These are phyloP conservation scores for Rotaria sp. DNA, from an alignment of 2,888 invertebrate species.

Conservation along the genomic window DNA sequence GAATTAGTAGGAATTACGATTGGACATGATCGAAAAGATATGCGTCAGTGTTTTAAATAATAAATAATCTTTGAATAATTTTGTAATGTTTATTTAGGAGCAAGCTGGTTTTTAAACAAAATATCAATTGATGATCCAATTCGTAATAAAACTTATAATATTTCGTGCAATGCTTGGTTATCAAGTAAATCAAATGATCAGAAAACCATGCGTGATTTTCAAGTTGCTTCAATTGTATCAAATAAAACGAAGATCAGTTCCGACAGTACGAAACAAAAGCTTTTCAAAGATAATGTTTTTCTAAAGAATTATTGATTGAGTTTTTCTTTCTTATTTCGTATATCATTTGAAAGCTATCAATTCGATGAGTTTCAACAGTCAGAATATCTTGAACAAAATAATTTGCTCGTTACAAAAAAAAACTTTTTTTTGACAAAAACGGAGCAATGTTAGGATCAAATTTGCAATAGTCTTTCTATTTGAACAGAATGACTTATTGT, in stretches of 20 bases:
- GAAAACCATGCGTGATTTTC: slow-evolving; percentile 3
- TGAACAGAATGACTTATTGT: too few relatives aligned
- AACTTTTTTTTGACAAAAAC: too few relatives aligned
- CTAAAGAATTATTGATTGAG: too few relatives aligned
- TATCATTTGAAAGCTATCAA: too few relatives aligned
- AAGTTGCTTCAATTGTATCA: background rate
- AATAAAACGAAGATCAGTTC: background rate
- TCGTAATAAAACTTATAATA: background rate
- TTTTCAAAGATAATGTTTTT: too few relatives aligned
- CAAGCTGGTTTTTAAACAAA: background rate
- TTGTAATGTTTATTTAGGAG: background rate
- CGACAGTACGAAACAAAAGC: background rate
- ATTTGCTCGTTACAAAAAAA: too few relatives aligned
- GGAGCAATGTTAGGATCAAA: too few relatives aligned
- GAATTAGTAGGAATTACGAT: background rate
- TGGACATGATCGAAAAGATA: slow-evolving; percentile 29
- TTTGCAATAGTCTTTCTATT: too few relatives aligned
- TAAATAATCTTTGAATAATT: too few relatives aligned
- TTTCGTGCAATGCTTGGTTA: slow-evolving; percentile 16
- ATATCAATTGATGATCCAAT: slow-evolving; percentile 12
- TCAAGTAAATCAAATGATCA: background rate
- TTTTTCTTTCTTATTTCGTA: too few relatives aligned
- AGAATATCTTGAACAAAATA: too few relatives aligned
- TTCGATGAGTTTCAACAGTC: too few relatives aligned
- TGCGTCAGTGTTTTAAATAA: background rate